These are phyloP conservation scores for Myotis vivesi DNA, from an alignment of 2,797 vertebrate species.

Conservation along the genomic window DNA sequence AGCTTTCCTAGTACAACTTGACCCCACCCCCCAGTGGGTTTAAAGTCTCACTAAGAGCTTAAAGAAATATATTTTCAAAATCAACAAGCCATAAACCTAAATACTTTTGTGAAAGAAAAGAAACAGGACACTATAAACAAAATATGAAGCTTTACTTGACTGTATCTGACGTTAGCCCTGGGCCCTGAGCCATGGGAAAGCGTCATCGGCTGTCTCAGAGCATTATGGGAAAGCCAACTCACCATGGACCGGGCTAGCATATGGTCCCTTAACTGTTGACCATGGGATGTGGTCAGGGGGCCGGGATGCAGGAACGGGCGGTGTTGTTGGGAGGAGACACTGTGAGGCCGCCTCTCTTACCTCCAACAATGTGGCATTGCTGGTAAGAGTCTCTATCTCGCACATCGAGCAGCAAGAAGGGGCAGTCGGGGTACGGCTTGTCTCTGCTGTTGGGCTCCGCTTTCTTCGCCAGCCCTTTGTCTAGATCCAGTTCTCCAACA, in stretches of 20 bases:
- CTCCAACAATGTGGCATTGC: slow-evolving; percentile 92
- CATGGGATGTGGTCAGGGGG: background rate
- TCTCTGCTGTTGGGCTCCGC: slow-evolving; percentile 72
- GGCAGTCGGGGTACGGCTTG: slow-evolving; percentile 91
- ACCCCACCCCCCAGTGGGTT: background rate
- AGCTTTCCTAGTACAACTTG: background rate
- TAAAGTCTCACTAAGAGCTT: slow-evolving; percentile 28
- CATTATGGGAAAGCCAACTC: background rate
- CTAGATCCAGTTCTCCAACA: slow-evolving; percentile 92
- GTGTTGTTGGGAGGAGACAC: background rate
- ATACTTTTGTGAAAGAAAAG: background rate
- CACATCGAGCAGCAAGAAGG: slow-evolving; percentile 95
- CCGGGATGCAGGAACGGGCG: background rate
- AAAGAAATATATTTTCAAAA: slow-evolving; percentile 47
- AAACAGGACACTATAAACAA: background rate
- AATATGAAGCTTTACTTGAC: background rate
- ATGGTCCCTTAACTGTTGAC: background rate
- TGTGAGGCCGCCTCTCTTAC: slow-evolving; percentile 79
- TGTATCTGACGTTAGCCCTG: background rate
- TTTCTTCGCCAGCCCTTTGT: slow-evolving; percentile 79
- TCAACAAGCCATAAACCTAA: background rate
- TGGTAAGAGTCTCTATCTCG: slow-evolving; percentile 92
- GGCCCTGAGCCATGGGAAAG: background rate
- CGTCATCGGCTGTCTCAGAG: background rate
- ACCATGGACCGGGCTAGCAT: background rate